Percentiles rank a stretch among this genome's conserved stretches.
These are phyloP conservation scores for Prinia subflava DNA, from an alignment of 2,113 vertebrate species.

Conservation along the genomic window DNA sequence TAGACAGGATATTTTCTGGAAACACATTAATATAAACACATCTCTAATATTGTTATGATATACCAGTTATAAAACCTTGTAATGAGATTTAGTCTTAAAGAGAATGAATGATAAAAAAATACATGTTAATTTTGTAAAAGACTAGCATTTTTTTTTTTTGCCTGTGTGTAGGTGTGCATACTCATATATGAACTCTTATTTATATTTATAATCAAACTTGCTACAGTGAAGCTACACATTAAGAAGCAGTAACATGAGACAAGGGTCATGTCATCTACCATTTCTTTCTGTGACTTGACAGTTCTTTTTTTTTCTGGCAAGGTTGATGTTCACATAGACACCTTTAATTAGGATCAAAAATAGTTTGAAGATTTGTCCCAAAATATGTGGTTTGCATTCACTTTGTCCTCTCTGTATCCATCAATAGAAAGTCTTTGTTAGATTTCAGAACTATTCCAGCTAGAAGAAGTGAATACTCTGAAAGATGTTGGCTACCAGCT, in stretches of 20 bases:
- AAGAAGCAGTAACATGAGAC: neutral
- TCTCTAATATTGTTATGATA: neutral
- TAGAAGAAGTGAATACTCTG: neutral
- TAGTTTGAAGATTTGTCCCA: neutral
- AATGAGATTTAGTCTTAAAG: neutral
- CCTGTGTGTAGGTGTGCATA: neutral
- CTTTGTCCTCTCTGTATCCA: neutral
- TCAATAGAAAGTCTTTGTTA: neutral
- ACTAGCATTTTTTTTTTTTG: neutral
- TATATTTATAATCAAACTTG: neutral
- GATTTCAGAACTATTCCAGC: neutral
- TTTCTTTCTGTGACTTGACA: neutral
- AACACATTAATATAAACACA: neutral
- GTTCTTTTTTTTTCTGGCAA: slow-evolving; percentile 23
- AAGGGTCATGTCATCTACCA: neutral
- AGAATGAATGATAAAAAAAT: neutral
- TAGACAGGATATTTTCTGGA: neutral
- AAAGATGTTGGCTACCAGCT: neutral
- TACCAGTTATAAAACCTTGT: neutral
- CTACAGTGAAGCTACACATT: neutral
- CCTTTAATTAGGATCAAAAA: slow-evolving; percentile 29
- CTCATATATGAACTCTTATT: neutral
- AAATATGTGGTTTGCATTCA: neutral
- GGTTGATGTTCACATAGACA: neutral
- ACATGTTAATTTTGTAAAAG: neutral